phyloP scores from a whole-genome alignment of 2,113 vertebrate genomes.

The Sphaerodactylus townsendi region DNA sequence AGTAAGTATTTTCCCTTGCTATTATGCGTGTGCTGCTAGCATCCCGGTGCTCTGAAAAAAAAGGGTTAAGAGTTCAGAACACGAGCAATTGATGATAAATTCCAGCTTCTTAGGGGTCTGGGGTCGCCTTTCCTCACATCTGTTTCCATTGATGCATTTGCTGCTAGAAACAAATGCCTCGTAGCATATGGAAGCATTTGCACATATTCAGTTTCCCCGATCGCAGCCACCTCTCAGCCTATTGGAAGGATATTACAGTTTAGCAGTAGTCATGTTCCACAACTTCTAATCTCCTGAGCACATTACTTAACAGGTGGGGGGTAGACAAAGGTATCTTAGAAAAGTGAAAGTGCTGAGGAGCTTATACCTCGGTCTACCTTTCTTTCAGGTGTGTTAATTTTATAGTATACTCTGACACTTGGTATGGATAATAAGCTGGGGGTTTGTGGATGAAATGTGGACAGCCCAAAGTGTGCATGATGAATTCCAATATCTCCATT shows the following conservation, averaged over 20 bases:
- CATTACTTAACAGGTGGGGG: neutral
- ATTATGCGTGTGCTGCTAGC: constrained; percentile 15
- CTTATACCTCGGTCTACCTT: neutral
- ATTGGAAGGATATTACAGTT: neutral
- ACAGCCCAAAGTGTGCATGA: too few relatives aligned
- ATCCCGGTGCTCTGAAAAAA: constrained; percentile 20
- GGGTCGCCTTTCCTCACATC: neutral
- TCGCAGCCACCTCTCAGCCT: neutral
- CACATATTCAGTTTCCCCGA: neutral
- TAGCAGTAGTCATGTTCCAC: neutral
- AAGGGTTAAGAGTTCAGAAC: constrained; percentile 27
- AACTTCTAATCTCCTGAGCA: neutral
- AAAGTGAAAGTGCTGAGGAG: neutral
- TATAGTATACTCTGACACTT: accelerated
- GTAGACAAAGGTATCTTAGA: neutral
- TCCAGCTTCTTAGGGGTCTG: neutral
- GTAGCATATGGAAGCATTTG: neutral
- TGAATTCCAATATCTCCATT: too few relatives aligned
- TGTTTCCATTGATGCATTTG: constrained; percentile 29
- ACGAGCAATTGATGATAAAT: constrained; percentile 11
- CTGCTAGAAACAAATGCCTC: neutral
- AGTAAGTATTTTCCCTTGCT: constrained; percentile 26
- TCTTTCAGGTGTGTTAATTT: neutral
- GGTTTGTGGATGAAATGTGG: too few relatives aligned
- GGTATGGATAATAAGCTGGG: neutral